A percentile compares a stretch with the other conserved stretches of the same genome.
Evolutionary conservation across 1,140 invertebrate species (phyloP).

Genomic region (Pseudomyrmex concolor): DNA sequence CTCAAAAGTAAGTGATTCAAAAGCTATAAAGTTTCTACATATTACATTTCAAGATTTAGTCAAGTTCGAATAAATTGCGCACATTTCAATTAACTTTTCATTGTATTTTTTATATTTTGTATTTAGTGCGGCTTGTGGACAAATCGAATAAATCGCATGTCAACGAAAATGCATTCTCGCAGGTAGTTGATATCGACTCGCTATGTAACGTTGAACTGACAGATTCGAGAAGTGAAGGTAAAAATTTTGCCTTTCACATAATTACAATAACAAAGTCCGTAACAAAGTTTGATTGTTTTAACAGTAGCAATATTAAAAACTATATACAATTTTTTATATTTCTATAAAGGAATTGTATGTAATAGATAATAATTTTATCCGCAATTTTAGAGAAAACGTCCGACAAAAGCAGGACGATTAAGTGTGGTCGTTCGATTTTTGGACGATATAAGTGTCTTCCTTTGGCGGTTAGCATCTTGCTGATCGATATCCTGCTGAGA

Average conservation of each 20-base stretch:
- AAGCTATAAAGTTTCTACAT: no score
- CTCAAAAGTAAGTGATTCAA: not conserved
- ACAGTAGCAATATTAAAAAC: not conserved
- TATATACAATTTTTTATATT: not conserved
- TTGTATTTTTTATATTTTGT: not conserved
- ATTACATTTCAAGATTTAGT: no score
- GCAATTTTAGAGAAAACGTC: slow-evolving; percentile 18
- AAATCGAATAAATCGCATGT: not conserved
- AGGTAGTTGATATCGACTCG: slow-evolving; percentile 8
- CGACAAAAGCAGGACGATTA: not conserved
- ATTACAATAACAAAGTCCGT: not conserved
- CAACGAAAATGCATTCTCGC: not conserved
- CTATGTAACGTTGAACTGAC: slow-evolving; percentile 30
- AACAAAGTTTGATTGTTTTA: not conserved
- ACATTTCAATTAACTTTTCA: no score
- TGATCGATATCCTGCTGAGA: not conserved
- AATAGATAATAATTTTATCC: slow-evolving; percentile 9
- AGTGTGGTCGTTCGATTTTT: not conserved
- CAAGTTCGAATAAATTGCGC: no score
- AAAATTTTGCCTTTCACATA: not conserved
- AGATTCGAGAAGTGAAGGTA: slow-evolving; percentile 26
- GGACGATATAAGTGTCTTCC: not conserved
- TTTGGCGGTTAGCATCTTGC: not conserved
- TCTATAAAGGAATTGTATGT: not conserved
- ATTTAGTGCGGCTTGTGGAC: slow-evolving; percentile 21